Evolutionary conservation across 2,113 vertebrate species (phyloP).

Genomic region (Scalopus aquaticus): DNA sequence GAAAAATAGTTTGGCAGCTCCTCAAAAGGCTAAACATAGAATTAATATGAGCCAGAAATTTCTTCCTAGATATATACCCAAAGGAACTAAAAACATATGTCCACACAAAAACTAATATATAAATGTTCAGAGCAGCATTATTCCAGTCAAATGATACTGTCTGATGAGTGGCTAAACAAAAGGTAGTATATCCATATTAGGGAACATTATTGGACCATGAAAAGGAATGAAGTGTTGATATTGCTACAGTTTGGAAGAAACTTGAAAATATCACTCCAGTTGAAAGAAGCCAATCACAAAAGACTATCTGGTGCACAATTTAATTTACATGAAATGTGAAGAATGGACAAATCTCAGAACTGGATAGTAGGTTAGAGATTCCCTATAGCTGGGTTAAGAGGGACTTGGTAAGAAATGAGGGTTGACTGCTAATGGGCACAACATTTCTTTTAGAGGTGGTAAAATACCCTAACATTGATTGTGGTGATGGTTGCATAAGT

Average conservation of each 20-base stretch:
- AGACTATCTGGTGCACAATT: not conserved
- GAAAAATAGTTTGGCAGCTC: not conserved
- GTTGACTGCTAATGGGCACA: not conserved
- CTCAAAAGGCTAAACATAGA: not conserved
- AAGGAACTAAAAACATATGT: not conserved
- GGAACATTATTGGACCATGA: not conserved
- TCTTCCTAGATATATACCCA: not conserved
- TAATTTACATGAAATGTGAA: not conserved
- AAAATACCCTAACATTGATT: not conserved
- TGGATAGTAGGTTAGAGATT: not conserved
- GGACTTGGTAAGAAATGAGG: not conserved
- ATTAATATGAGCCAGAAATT: not conserved
- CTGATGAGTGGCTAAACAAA: not conserved
- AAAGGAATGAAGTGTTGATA: not conserved
- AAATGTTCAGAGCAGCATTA: not conserved
- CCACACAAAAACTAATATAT: not conserved
- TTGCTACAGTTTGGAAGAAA: not conserved
- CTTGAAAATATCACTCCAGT: not conserved
- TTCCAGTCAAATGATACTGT: not conserved
- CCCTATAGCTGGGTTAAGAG: rapidly evolving
- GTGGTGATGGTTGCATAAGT: not conserved
- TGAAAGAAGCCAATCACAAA: not conserved
- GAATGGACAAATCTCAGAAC: not conserved
- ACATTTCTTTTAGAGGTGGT: not conserved
- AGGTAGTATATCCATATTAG: not conserved